phyloP scores from a whole-genome alignment of 2,113 vertebrate genomes.

The Oreochromis aureus region DNA sequence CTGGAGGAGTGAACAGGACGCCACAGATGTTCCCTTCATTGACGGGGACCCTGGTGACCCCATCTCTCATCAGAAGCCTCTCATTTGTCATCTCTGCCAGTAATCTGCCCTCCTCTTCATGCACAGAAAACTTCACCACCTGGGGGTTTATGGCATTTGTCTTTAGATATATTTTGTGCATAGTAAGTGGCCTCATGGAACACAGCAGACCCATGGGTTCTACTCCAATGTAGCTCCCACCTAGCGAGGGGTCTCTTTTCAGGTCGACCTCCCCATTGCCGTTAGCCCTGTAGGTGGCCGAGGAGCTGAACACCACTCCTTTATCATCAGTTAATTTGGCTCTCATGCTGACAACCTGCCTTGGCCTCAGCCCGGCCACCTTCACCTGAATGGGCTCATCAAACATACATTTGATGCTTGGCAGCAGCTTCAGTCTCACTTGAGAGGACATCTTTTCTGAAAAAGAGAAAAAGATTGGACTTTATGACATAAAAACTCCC shows the following conservation, averaged over 20 bases:
- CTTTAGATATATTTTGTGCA: neutral
- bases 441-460: neutral
- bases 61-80: conserved; percentile 29
- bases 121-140: conserved; percentile 37
- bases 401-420: conserved; percentile 22
- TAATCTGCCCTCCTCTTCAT: neutral
- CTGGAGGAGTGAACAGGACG: conserved; percentile 9
- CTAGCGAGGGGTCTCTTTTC: conserved; percentile 16
- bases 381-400: conserved; percentile 41
- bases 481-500: neutral
- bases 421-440: conserved; percentile 32
- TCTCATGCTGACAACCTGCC: conserved; percentile 36
- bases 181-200: neutral
- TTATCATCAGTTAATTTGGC: neutral
- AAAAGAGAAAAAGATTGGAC: no score
- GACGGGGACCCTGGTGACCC: neutral
- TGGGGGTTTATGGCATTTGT: neutral
- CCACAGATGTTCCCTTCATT: conserved; percentile 2
- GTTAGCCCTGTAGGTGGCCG: conserved; percentile 38
- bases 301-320: conserved; percentile 10
- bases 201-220: conserved; percentile 56
- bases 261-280: conserved; percentile 27
- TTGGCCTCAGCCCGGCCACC: conserved; percentile 22
- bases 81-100: conserved; percentile 34
- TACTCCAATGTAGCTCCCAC: conserved; percentile 29